Evolutionary conservation across 1,140 invertebrate genomes (phyloP), one percentile per base, ranked within the genome.

Genomic region (Brachionus paranguensis): DNA sequence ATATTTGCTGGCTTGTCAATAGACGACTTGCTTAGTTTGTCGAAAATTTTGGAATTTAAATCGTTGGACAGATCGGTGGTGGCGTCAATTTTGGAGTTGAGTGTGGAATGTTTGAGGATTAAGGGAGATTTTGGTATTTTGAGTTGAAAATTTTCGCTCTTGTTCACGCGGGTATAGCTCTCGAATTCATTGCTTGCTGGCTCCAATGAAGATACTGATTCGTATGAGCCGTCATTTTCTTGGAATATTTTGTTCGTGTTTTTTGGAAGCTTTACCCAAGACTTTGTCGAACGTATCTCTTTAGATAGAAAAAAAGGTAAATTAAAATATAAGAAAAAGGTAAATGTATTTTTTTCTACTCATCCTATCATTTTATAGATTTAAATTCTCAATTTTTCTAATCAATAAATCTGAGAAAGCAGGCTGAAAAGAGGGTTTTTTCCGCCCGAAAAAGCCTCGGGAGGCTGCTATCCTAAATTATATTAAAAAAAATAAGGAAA

Each of bases 111-210:
- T 64, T 68, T 81, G 24, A 81, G 78, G 8, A 79, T 20, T 1
- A 76, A 3, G 12, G 72, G 72, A 27, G 72, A 76, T 33, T 76
- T 68, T 24, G 50, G 50, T 24, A 64, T 55, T 41, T 81, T 64
- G 50, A 55, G 41, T 12, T 81, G 20, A 12, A 81, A 20, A 12
- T 81, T 81, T 60, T 45, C 53, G n/a, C 12, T 60, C 53, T 64
- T 60, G 17, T 37, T 27, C 2, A 68, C 78, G 2, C 78, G 50
- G 33, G 64, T 81, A 47, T 64, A 81, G 24, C 78, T 68, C 27
- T 81, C 78, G 20, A 81, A 81, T 68, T 81, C 78, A 24, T 81
- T 53, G 29, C 33, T 81, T 11, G 78, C 78, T 8, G 78, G 78
- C 29, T 81, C 78, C 53, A 81, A 3, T 27, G 78, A 81, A 43